Evolutionary conservation across 2,113 vertebrate species (phyloP).

Genomic region (Athene noctua): DNA sequence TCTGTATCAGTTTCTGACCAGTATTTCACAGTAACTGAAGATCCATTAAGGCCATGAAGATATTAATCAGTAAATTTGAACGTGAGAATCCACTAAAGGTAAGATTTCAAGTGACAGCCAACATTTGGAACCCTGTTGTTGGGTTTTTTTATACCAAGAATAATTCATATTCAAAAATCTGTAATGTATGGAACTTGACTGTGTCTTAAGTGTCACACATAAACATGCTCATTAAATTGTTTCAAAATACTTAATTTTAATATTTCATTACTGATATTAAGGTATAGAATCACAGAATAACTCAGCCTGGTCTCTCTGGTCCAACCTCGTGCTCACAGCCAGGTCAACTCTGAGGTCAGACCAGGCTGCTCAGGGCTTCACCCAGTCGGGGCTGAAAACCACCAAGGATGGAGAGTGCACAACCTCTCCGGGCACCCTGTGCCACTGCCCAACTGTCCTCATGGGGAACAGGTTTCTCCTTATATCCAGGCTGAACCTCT

Average conservation of each 20-base stretch:
- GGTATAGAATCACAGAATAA: not conserved
- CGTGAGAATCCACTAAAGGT: not conserved
- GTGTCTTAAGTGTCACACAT: not conserved
- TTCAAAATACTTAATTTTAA: not conserved
- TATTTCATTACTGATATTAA: not conserved
- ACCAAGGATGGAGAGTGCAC: not conserved
- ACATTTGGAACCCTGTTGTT: rapidly evolving
- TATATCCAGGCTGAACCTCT: not conserved
- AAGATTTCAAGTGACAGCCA: not conserved
- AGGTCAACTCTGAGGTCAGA: not conserved
- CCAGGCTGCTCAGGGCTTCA: not conserved
- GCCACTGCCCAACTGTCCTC: not conserved
- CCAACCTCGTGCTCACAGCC: not conserved
- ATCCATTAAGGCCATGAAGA: not conserved
- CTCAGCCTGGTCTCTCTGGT: not conserved
- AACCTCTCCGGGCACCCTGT: not conserved
- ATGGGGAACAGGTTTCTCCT: not conserved
- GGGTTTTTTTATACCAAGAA: rapidly evolving
- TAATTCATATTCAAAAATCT: not conserved
- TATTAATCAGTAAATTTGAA: not conserved
- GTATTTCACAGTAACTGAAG: not conserved
- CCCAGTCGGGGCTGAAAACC: not conserved
- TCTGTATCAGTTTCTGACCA: not conserved
- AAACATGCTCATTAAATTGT: not conserved
- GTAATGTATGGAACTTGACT: not conserved